Base-by-base conservation (phyloP, 1,140 invertebrate genomes). In the Caligus rogercresseyi region DNA sequence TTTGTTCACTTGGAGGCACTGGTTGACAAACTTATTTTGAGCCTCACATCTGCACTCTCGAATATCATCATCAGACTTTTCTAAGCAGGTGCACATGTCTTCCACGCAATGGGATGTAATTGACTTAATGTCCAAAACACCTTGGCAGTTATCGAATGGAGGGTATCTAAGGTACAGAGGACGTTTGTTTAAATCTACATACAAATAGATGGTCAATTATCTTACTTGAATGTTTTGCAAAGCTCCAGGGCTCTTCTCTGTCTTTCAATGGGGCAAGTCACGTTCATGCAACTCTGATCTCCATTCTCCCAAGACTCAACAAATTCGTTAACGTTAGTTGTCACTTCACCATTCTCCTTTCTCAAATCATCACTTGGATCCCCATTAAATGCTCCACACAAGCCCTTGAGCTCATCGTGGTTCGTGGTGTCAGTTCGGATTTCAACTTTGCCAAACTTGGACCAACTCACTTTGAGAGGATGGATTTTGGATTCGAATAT, bases 331-430 rank as follows among this genome's bases (percentile, higher is more conserved):
- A 25, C 20, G 24, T 20, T 2, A n/a, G 19, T 23, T 23, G 24
- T 13, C 4, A 21, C 20, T 21, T 3, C 2, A 4, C 54, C 54
- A 20, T 56, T 25, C 3, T 18, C n/a, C 2, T 20, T 21, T n/a
- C n/a, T 56, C 24, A 13, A 21, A 56, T 56, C 54, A 56, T 56
- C 54, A 21, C 24, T 18, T 13, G 15, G 11, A 16, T 56, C 2
- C 16, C 54, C 54, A 56, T 56, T 56, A 18, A 56, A 18, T 13
- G 15, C n/a, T 21, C 54, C 54, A 18, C 54, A 56, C 19, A 56
- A 23, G 2, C 54, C 54, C 11, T 16, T 23, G 2, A 56, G 18
- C 2, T 56, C 2, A 25, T 56, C 24, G n/a, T 56, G 19, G 14
- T 3, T 20, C 2, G 20, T 56, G 54, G 15, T 25, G n/a, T 56